Evolutionary conservation across 2,888 invertebrate species (phyloP).

Genomic region (Beris morrisii): DNA sequence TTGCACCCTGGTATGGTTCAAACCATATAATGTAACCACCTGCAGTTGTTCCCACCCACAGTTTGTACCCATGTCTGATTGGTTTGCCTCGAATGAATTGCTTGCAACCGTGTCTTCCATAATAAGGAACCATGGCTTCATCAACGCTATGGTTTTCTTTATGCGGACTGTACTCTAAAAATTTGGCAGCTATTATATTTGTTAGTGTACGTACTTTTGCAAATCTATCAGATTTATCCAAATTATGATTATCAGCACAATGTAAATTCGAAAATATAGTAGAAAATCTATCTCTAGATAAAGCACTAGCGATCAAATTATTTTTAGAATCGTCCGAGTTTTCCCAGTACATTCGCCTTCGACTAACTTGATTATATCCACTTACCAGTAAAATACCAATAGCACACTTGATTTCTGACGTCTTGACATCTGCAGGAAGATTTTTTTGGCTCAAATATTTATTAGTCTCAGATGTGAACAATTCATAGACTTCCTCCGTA

Average conservation of each 20-base stretch:
- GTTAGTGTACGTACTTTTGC: background rate
- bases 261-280: background rate
- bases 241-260: slow-evolving; percentile 1
- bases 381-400: too few relatives aligned
- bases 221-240: background rate
- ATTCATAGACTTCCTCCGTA: too few relatives aligned
- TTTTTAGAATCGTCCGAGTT: background rate
- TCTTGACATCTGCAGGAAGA: too few relatives aligned
- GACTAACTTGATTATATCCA: too few relatives aligned
- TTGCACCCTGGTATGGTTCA: slow-evolving; percentile 20
- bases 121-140: slow-evolving; percentile 25
- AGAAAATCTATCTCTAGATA: background rate
- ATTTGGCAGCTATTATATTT: slow-evolving; percentile 8
- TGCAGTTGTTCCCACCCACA: slow-evolving; percentile 10
- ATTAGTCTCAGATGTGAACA: too few relatives aligned
- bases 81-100: slow-evolving; percentile 2
- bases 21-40: slow-evolving; percentile 19
- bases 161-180: slow-evolving; percentile 3
- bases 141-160: slow-evolving; percentile 1
- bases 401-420: too few relatives aligned
- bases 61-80: slow-evolving; percentile 19
- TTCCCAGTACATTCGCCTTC: slow-evolving; percentile 1
- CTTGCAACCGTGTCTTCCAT: slow-evolving; percentile 11
- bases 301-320: background rate
- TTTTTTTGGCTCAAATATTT: too few relatives aligned